Percentiles rank a stretch among this genome's conserved stretches.
These are phyloP conservation scores for Heliothis peltigera DNA, from an alignment of 2,888 invertebrate species.

Conservation along the genomic window DNA sequence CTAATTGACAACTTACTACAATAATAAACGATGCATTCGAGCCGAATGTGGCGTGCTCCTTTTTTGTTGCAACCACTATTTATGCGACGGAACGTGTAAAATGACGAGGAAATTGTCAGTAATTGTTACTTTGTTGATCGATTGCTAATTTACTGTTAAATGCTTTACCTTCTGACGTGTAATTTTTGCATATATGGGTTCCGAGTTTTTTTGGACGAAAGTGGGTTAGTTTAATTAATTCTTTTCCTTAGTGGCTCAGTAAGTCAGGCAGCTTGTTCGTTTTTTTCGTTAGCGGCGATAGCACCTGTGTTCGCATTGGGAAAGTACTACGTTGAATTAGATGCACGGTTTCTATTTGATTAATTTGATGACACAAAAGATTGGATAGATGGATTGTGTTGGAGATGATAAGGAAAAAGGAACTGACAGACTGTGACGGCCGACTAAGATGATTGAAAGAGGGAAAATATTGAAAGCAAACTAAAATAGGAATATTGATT, in stretches of 20 bases:
- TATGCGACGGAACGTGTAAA: constrained; percentile 39
- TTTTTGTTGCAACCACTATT: constrained; percentile 48
- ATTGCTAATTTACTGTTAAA: constrained; percentile 33
- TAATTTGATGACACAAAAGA: background rate
- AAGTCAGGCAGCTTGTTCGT: constrained; percentile 29
- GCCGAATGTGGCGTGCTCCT: constrained; percentile 28
- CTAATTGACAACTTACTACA: constrained; percentile 22
- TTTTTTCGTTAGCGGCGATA: constrained; percentile 25
- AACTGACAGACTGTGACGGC: background rate
- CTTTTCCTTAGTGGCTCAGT: constrained; percentile 54
- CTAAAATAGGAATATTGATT: no score
- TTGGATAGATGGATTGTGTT: background rate
- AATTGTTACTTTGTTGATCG: constrained; percentile 45
- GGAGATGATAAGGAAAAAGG: background rate
- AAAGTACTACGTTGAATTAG: constrained; percentile 33
- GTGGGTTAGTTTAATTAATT: constrained; percentile 49
- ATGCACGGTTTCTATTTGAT: constrained; percentile 30
- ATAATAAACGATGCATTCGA: constrained; percentile 16
- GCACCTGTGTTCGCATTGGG: constrained; percentile 12
- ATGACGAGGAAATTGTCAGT: constrained; percentile 51
- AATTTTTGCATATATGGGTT: constrained; percentile 51
- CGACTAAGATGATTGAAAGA: background rate
- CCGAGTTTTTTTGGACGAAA: constrained; percentile 48
- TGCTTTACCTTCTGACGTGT: constrained; percentile 35
- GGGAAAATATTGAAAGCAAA: no score